Percentiles rank a stretch among this genome's conserved stretches.
Conservation (phyloP, 2,888 invertebrate genomes). For the Tridacna crocea region DNA sequence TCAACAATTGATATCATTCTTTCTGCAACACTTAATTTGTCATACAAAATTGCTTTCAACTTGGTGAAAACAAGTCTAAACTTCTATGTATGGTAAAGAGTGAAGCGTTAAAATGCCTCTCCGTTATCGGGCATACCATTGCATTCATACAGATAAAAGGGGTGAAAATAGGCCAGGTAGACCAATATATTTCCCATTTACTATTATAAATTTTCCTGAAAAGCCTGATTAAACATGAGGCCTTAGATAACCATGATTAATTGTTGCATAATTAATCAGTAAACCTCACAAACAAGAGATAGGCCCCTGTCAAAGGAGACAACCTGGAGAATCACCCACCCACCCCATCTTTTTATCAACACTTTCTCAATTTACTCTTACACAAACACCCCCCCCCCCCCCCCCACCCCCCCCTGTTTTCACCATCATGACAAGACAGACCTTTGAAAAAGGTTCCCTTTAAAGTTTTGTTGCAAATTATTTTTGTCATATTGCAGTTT, state of each 20-base stretch:
- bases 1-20: no score
- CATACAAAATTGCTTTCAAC: no score
- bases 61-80: no score
- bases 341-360: not conserved
- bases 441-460: no score
- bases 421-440: no score
- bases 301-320: constrained; percentile 23
- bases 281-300: constrained; percentile 21
- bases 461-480: no score
- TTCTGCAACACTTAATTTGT: no score
- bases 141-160: constrained; percentile 38
- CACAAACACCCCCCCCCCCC: no score
- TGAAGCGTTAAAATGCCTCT: not conserved
- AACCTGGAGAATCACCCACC: not conserved
- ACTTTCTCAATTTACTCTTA: not conserved
- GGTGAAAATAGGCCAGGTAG: constrained; percentile 52
- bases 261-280: constrained; percentile 59
- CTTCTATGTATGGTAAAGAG: no score
- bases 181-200: constrained; percentile 55
- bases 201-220: constrained; percentile 56
- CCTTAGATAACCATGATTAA: constrained; percentile 55
- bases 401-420: no score
- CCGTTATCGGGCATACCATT: constrained; percentile 32
- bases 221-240: constrained; percentile 55
- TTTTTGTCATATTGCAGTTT: no score